Conservation (phyloP, 2,113 vertebrate species). For the Picathartes gymnocephalus region DNA sequence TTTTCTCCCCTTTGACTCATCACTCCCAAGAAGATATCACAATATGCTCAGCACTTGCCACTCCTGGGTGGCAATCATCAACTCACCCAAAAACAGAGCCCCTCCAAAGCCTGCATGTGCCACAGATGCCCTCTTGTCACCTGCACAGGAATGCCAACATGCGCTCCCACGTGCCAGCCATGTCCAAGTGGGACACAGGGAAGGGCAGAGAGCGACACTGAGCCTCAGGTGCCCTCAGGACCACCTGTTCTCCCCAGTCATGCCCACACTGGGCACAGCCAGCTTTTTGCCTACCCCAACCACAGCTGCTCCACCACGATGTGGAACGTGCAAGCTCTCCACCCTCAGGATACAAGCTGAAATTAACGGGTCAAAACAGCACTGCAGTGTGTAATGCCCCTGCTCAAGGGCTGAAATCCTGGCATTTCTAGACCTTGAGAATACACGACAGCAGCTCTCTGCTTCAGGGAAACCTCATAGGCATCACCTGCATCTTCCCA, state of each 20-base stretch:
- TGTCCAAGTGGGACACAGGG: rapidly evolving
- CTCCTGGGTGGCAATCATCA: not conserved
- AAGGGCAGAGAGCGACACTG: not conserved
- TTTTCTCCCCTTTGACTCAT: not conserved
- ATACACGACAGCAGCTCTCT: not conserved
- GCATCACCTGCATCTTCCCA: not conserved
- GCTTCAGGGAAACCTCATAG: not conserved
- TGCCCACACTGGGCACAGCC: not conserved
- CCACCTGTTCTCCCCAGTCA: not conserved
- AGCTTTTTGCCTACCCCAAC: not conserved
- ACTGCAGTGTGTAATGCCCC: not conserved
- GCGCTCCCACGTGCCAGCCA: rapidly evolving
- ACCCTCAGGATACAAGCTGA: not conserved
- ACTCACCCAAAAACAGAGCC: not conserved
- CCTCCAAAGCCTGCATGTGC: not conserved
- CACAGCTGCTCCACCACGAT: rapidly evolving
- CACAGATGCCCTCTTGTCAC: not conserved
- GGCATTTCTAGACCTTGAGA: not conserved
- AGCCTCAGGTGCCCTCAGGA: not conserved
- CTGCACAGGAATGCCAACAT: rapidly evolving
- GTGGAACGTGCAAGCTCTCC: not conserved
- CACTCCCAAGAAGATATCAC: not conserved
- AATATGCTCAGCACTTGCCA: not conserved
- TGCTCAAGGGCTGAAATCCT: not conserved
- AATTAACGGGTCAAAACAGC: not conserved